Base-by-base conservation (phyloP, 1,140 invertebrate species). In the Saccostrea cuccullata region DNA sequence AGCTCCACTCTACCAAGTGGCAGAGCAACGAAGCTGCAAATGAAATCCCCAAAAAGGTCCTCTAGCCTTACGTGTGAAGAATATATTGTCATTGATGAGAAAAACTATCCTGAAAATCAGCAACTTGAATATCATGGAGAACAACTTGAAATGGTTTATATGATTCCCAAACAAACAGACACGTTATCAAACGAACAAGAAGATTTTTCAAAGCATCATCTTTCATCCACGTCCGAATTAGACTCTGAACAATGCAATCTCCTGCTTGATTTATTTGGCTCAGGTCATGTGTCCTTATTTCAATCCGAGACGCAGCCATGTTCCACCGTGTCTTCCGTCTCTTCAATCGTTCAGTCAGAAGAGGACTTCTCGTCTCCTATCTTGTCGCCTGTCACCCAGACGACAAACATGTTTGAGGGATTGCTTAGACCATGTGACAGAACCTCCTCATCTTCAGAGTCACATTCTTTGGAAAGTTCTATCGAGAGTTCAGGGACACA, bases 391-490 rank as follows among this genome's bases (percentile, higher is more conserved):
- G 4, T 73, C 3, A 11, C 67, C 8, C 12, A 23, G 67, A 73
- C 67, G 23, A 73, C 67, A 73, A 73, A 73, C 67, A 73, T 73
- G 67, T 26, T 73, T 9, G 67, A 73, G 26, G 67, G 12, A 26
- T 26, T 73, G 30, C 26, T 73, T 23, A 8, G 67, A 30, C 26
- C n/a, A 73, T 12, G 12, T 6, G 67, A 73, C 12, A 30, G 23
- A 73, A 6, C 67, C 13, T 30, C 67, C 23, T 26, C 23, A 8
- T 73, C 67, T 73, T 73, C 67, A 11, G 67, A 30, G n/a, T 26
- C 67, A 3, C 67, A 73, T 12, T 73, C 67, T 3, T 26, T 73
- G 67, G 67, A 73, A 23, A 73, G 13, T 73, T 73, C 67, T 3
- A 73, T 23, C n/a, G 67, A 30, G 5, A 26, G 67, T 30, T 23